phyloP scores from a whole-genome alignment of 2,113 vertebrate species.

The Scartelaos histophorus region DNA sequence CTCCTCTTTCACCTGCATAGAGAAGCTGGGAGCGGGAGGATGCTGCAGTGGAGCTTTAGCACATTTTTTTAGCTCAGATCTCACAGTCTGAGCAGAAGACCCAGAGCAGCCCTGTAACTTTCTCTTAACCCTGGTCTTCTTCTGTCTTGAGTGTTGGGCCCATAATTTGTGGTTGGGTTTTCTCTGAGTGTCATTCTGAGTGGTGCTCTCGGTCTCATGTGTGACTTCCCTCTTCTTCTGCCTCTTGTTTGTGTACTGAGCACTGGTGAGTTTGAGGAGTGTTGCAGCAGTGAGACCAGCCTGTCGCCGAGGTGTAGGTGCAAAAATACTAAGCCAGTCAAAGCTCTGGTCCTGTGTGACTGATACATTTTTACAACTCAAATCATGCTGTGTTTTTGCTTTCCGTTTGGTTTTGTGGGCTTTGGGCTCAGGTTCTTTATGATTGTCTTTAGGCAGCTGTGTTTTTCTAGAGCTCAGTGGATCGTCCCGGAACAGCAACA shows the following conservation, averaged over 20 bases:
- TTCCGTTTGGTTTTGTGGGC: slow-evolving; percentile 60
- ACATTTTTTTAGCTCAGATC: slow-evolving; percentile 61
- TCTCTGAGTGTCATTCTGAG: slow-evolving; percentile 74
- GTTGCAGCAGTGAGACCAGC: slow-evolving; percentile 93
- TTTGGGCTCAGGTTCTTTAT: slow-evolving; percentile 34
- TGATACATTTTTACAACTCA: slow-evolving; percentile 57
- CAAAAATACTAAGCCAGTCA: slow-evolving; percentile 69
- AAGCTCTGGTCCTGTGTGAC: slow-evolving; percentile 54
- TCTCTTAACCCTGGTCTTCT: slow-evolving; percentile 61
- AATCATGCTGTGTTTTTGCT: slow-evolving; percentile 38
- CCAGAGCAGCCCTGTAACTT: slow-evolving; percentile 77
- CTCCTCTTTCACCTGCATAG: slow-evolving; percentile 79
- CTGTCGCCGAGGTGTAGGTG: slow-evolving; percentile 90
- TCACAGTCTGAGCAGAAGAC: slow-evolving; percentile 78
- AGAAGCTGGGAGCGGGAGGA: slow-evolving; percentile 68
- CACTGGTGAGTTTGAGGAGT: slow-evolving; percentile 90
- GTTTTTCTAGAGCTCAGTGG: slow-evolving; percentile 69
- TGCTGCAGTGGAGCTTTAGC: slow-evolving; percentile 60
- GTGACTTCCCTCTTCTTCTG: slow-evolving; percentile 70
- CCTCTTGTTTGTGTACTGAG: slow-evolving; percentile 74
- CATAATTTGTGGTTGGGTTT: slow-evolving; percentile 51
- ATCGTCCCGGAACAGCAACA: slow-evolving; percentile 86
- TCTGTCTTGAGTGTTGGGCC: slow-evolving; percentile 61
- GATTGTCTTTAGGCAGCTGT: slow-evolving; percentile 50
- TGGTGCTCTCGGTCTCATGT: slow-evolving; percentile 59